A percentile compares a stretch with the other conserved stretches of the same genome.
These are phyloP conservation scores for Eciton burchellii DNA, from an alignment of 1,140 invertebrate genomes.

Conservation along the genomic window DNA sequence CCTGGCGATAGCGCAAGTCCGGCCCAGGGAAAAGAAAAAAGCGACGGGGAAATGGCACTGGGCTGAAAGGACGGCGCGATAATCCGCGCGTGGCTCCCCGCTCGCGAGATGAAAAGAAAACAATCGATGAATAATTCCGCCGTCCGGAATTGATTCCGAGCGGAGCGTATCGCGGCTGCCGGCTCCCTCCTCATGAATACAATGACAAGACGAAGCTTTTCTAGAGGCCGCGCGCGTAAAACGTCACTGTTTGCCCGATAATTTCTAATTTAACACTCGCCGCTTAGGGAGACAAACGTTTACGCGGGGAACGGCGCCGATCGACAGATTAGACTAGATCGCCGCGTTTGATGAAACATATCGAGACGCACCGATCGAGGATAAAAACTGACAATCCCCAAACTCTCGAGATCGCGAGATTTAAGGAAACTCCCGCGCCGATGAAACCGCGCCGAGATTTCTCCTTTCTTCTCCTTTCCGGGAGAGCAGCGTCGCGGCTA, in stretches of 20 bases:
- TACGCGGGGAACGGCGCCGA: constrained; percentile 20
- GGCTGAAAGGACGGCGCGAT: constrained; percentile 52
- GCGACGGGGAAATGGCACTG: constrained; percentile 51
- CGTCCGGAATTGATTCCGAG: constrained; percentile 63
- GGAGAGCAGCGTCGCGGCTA: constrained; percentile 29
- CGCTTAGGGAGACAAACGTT: constrained; percentile 54
- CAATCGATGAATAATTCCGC: constrained; percentile 71
- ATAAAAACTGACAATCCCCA: too few relatives aligned
- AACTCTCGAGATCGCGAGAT: too few relatives aligned
- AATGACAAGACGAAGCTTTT: constrained; percentile 56
- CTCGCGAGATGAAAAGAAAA: constrained; percentile 69
- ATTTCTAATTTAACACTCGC: constrained; percentile 55
- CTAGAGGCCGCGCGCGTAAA: constrained; percentile 42
- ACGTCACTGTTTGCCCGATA: constrained; percentile 57
- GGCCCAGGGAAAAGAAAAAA: constrained; percentile 27
- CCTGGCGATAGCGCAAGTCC: background rate
- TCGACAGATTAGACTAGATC: background rate
- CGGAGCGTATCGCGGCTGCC: constrained; percentile 36
- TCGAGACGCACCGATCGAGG: too few relatives aligned
- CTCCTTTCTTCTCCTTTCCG: too few relatives aligned
- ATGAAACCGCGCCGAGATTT: too few relatives aligned
- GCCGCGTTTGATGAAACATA: constrained; percentile 30
- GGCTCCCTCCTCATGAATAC: constrained; percentile 47
- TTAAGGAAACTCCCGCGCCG: too few relatives aligned
- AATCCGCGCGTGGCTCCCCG: constrained; percentile 45